These are phyloP conservation scores for Andinoacara biseriatus DNA, from an alignment of 2,113 vertebrate genomes.

Conservation along the genomic window DNA sequence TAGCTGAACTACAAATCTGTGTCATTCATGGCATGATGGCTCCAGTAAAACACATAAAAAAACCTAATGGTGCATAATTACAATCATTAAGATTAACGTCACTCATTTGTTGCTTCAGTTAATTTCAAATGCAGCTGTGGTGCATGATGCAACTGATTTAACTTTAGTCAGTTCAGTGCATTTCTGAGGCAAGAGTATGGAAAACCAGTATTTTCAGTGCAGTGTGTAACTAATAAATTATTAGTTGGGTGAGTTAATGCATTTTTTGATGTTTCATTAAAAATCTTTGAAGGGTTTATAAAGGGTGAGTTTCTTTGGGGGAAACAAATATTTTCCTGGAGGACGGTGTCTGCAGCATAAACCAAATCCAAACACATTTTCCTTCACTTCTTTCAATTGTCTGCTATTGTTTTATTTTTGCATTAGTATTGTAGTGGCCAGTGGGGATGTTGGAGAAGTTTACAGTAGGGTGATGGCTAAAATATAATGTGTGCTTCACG, in stretches of 20 bases:
- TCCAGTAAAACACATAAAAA: not conserved
- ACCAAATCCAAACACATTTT: too few relatives aligned
- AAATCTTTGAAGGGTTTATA: rapidly evolving
- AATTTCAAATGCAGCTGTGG: not conserved
- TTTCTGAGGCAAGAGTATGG: not conserved
- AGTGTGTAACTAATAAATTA: constrained; percentile 10
- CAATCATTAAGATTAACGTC: not conserved
- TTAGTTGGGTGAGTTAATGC: not conserved
- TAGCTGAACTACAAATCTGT: not conserved
- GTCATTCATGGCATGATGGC: not conserved
- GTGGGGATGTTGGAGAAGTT: too few relatives aligned
- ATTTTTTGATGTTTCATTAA: not conserved
- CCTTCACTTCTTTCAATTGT: too few relatives aligned
- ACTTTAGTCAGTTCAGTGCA: not conserved
- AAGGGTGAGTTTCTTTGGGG: not conserved
- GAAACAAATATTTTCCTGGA: too few relatives aligned
- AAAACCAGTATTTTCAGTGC: not conserved
- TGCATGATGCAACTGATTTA: not conserved
- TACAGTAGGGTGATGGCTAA: too few relatives aligned
- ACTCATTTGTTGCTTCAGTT: not conserved
- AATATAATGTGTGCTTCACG: too few relatives aligned
- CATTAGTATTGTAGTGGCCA: too few relatives aligned
- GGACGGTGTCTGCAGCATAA: not conserved
- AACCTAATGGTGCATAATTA: rapidly evolving
- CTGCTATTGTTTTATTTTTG: too few relatives aligned